These are phyloP conservation scores for Clytia hemisphaerica DNA, from an alignment of 30 jellyfish, hydroid and myxozoan genomes.

Conservation along the genomic window DNA sequence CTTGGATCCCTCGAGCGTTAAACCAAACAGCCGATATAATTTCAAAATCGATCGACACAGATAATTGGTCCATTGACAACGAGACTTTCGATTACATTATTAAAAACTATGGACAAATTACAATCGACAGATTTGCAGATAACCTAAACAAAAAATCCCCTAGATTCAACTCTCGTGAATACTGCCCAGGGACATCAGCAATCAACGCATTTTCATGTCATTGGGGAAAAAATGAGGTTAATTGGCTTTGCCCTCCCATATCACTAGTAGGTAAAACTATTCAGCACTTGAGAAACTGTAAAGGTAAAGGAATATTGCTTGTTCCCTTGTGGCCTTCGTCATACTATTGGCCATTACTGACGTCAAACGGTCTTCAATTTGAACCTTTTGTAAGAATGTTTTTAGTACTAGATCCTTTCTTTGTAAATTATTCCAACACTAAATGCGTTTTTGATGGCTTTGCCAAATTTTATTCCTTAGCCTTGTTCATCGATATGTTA, in stretches of 20 bases:
- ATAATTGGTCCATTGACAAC: slow-evolving; percentile 3
- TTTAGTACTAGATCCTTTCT: background rate
- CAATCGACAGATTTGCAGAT: slow-evolving; percentile 8
- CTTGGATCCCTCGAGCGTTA: background rate
- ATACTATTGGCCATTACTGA: slow-evolving; percentile 3
- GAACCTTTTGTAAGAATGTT: slow-evolving; percentile 2
- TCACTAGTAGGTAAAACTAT: background rate
- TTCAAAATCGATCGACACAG: slow-evolving; percentile 3
- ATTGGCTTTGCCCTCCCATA: slow-evolving; percentile 5
- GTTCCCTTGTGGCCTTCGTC: slow-evolving; percentile 4
- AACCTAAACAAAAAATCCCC: background rate
- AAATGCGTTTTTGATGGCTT: background rate
- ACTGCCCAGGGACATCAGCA: slow-evolving; percentile 4
- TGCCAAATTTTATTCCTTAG: slow-evolving; percentile 3
- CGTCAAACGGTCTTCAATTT: slow-evolving; percentile 1
- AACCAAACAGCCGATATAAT: background rate
- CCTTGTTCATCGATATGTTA: slow-evolving; percentile 6
- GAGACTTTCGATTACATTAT: background rate
- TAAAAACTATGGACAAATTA: background rate
- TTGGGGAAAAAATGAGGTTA: background rate
- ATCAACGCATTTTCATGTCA: background rate
- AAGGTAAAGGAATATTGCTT: background rate
- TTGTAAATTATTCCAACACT: background rate
- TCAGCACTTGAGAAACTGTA: background rate
- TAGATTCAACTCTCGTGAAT: background rate